Evolutionary conservation across 2,113 vertebrate species (phyloP).

Genomic region (Mola mola): DNA sequence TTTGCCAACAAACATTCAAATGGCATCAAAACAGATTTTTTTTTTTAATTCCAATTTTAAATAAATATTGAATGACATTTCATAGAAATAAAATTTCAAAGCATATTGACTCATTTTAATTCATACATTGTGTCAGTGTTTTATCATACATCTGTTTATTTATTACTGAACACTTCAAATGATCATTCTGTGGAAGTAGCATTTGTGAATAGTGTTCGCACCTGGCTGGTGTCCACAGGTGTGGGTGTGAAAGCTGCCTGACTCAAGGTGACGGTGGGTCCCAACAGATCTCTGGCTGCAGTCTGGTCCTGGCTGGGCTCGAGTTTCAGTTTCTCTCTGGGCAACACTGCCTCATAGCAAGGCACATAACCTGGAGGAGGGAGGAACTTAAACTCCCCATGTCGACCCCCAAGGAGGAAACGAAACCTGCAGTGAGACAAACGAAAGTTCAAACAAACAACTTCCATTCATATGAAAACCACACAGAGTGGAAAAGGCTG

Average conservation of each 20-base stretch:
- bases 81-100: too few species aligned
- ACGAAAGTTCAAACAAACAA: too few species aligned
- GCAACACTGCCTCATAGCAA: conserved; percentile 93
- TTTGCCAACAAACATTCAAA: too few species aligned
- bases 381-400: conserved; percentile 97
- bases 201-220: conserved; percentile 44
- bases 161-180: background rate
- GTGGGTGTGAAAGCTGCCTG: conserved; percentile 94
- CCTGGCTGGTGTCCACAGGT: conserved; percentile 95
- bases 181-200: too few species aligned
- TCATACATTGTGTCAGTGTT: too few species aligned
- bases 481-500: too few species aligned
- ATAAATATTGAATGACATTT: too few species aligned
- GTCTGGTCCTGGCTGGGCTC: conserved; percentile 89
- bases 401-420: conserved; percentile 93
- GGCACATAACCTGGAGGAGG: conserved; percentile 94
- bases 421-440: conserved; percentile 81
- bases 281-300: conserved; percentile 86
- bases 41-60: too few species aligned
- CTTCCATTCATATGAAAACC: too few species aligned
- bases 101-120: too few species aligned
- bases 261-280: conserved; percentile 89
- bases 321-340: conserved; percentile 92
- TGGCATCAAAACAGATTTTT: too few species aligned
- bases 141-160: too few species aligned